A percentile compares a stretch with the other conserved stretches of the same genome.
Evolutionary conservation across 2,888 invertebrate genomes (phyloP).

Genomic region (Seladonia tumulorum): DNA sequence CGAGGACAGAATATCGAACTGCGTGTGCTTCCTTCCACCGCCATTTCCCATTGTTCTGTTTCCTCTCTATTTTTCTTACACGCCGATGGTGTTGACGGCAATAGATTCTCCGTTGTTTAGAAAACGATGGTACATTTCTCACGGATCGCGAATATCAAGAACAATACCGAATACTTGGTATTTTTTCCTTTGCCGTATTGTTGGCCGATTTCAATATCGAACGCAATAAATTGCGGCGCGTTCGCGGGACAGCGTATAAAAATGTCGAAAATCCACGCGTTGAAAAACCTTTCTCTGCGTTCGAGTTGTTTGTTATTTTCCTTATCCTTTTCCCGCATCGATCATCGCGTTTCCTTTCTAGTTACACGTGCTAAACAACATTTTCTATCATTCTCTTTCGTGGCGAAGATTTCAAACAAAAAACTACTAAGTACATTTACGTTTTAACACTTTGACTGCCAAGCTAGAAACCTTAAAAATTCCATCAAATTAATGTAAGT

Average conservation of each 20-base stretch:
- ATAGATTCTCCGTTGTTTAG: constrained; percentile 49
- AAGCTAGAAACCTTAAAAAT: too few species aligned
- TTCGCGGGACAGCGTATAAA: not conserved
- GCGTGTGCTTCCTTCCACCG: constrained; percentile 13
- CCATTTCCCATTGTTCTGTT: constrained; percentile 49
- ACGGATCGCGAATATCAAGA: constrained; percentile 31
- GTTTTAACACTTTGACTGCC: too few species aligned
- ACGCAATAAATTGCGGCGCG: constrained; percentile 36
- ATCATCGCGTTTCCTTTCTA: not conserved
- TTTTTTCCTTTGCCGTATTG: constrained; percentile 15
- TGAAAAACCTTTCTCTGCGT: not conserved
- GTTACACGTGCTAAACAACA: not conserved
- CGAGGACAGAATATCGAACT: constrained; percentile 51
- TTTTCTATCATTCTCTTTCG: not conserved
- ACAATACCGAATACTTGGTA: constrained; percentile 33
- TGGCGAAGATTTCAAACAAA: too few species aligned
- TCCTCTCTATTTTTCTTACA: constrained; percentile 1
- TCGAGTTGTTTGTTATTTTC: not conserved
- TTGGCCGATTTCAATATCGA: constrained; percentile 26
- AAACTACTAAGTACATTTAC: too few species aligned
- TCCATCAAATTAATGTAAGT: too few species aligned
- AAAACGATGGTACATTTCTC: constrained; percentile 33
- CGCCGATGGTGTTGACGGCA: constrained; percentile 31
- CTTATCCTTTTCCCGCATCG: not conserved
- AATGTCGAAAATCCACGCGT: not conserved